These are phyloP conservation scores for Sarcophaga variegata DNA, from an alignment of 2,888 invertebrate species.

Conservation along the genomic window DNA sequence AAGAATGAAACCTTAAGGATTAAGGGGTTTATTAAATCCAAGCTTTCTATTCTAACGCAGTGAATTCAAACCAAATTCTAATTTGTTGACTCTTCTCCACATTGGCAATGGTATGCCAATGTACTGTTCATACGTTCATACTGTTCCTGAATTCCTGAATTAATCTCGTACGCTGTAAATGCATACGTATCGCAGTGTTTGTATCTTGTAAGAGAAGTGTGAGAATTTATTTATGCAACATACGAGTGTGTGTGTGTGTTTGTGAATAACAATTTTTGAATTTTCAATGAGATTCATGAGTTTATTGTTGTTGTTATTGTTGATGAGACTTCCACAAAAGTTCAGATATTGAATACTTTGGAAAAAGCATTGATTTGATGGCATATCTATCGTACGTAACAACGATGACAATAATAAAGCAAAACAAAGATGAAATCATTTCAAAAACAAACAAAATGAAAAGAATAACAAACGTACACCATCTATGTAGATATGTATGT, in stretches of 20 bases:
- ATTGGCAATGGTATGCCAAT: conserved; percentile 42
- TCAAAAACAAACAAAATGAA: conserved; percentile 29
- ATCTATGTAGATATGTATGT: conserved; percentile 7
- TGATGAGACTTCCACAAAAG: conserved; percentile 52
- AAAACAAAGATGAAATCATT: conserved; percentile 61
- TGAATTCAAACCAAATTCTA: too few relatives aligned
- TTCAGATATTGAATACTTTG: conserved; percentile 57
- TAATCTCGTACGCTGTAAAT: not conserved
- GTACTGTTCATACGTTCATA: not conserved
- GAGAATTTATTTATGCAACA: too few relatives aligned
- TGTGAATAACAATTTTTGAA: conserved; percentile 15
- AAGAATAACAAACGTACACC: conserved; percentile 25
- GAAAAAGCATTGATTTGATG: conserved; percentile 59
- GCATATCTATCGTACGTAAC: conserved; percentile 52
- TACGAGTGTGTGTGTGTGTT: not conserved
- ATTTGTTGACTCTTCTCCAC: not conserved
- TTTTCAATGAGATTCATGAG: conserved; percentile 64
- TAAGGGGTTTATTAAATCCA: too few relatives aligned
- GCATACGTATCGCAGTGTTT: not conserved
- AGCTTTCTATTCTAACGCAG: too few relatives aligned
- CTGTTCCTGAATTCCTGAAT: conserved; percentile 30
- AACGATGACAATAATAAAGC: conserved; percentile 4
- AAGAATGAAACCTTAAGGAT: too few relatives aligned
- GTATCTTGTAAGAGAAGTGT: too few relatives aligned
- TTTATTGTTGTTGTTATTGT: conserved; percentile 9